Conservation (phyloP, 2,113 vertebrate genomes). For the Oriolus oriolus region DNA sequence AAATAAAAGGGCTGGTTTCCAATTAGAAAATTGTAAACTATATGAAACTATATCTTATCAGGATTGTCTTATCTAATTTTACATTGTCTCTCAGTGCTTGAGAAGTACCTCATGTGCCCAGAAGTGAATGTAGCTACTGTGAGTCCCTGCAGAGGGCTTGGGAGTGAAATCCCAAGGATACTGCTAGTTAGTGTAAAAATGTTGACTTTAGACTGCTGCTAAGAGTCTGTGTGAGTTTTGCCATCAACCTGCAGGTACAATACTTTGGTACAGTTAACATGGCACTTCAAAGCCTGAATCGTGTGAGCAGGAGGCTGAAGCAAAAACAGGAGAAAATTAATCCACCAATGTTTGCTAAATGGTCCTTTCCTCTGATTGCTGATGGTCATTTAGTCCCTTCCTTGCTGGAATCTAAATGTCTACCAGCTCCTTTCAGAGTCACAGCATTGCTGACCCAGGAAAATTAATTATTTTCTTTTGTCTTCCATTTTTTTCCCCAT, state of each 20-base stretch:
- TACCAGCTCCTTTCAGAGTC: neutral
- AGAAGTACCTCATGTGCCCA: neutral
- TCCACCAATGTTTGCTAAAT: neutral
- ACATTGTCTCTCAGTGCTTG: neutral
- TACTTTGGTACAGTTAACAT: neutral
- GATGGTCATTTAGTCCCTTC: neutral
- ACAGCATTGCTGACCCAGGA: neutral
- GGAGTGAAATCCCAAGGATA: fast-evolving
- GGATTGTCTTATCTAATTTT: neutral
- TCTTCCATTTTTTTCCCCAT: neutral
- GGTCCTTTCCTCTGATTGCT: neutral
- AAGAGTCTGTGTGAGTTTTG: neutral
- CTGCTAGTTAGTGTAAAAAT: neutral
- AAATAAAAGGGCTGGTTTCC: neutral
- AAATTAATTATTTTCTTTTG: neutral
- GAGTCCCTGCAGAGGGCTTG: neutral
- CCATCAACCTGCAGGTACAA: fast-evolving
- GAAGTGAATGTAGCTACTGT: neutral
- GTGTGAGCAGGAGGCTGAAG: neutral
- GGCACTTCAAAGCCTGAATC: neutral
- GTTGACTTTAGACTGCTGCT: neutral
- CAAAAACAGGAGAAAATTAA: neutral
- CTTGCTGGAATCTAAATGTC: neutral
- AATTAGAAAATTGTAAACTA: neutral
- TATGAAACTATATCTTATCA: neutral